Percentiles rank a stretch among this genome's conserved stretches.
Evolutionary conservation across 2,888 invertebrate species (phyloP).

Genomic region (Polyploca ridens): DNA sequence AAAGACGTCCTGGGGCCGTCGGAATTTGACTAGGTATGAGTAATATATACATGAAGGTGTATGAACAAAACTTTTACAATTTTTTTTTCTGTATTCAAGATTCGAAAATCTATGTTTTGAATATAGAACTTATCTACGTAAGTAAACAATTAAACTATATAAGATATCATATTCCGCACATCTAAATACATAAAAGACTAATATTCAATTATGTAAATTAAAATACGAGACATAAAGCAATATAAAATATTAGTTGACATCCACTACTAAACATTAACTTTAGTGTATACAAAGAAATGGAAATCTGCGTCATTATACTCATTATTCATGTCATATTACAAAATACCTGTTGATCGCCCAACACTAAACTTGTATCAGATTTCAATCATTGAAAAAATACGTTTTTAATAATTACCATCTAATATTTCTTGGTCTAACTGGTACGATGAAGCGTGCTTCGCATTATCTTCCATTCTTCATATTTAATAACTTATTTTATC

Average conservation of each 20-base stretch:
- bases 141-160: too few relatives aligned
- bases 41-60: too few relatives aligned
- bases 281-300: slow-evolving; percentile 24
- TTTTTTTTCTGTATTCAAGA: too few relatives aligned
- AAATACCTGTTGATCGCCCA: slow-evolving; percentile 38
- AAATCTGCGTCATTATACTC: slow-evolving; percentile 27
- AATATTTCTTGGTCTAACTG: slow-evolving; percentile 80
- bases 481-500: slow-evolving; percentile 64
- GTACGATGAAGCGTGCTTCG: slow-evolving; percentile 74
- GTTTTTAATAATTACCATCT: slow-evolving; percentile 61
- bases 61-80: too few relatives aligned
- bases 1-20: too few relatives aligned
- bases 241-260: slow-evolving; percentile 5
- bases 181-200: too few relatives aligned
- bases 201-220: background rate
- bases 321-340: slow-evolving; percentile 51
- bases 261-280: slow-evolving; percentile 1
- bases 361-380: slow-evolving; percentile 36
- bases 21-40: too few relatives aligned
- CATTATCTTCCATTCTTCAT: slow-evolving; percentile 84
- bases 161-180: too few relatives aligned
- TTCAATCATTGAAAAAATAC: slow-evolving; percentile 43
- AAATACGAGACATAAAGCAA: background rate
- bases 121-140: too few relatives aligned
- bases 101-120: too few relatives aligned